These are phyloP conservation scores for Cuniculus paca DNA, from an alignment of 2,797 vertebrate genomes.

Conservation along the genomic window DNA sequence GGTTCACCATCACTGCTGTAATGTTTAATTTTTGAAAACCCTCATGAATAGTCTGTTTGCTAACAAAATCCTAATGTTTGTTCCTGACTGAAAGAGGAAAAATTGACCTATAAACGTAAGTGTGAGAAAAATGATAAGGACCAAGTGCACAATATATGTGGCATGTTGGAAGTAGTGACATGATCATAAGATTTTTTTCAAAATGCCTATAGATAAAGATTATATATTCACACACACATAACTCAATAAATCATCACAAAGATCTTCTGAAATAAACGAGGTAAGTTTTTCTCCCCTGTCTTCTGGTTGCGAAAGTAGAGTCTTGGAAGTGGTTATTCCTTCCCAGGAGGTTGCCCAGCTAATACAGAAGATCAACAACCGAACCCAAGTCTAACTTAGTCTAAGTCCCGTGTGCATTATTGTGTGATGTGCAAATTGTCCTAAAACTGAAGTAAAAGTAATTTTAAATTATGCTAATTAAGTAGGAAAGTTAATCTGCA, in stretches of 20 bases:
- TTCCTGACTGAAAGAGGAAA: constrained; percentile 27
- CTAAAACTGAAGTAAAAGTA: not conserved
- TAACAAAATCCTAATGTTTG: not conserved
- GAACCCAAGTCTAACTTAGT: not conserved
- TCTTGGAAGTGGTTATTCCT: not conserved
- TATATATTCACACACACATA: fast-evolving
- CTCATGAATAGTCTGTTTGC: not conserved
- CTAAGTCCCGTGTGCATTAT: not conserved
- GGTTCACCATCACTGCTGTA: not conserved
- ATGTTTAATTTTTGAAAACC: constrained; percentile 22
- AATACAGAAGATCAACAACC: not conserved
- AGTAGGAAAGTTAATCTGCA: not conserved
- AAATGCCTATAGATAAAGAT: not conserved
- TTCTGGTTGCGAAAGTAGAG: not conserved
- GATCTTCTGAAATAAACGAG: not conserved
- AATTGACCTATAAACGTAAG: not conserved
- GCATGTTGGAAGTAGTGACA: not conserved
- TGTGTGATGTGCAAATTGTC: not conserved
- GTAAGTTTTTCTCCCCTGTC: not conserved
- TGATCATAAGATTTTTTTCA: not conserved
- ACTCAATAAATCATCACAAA: not conserved
- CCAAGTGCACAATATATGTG: not conserved
- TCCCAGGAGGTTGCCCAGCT: not conserved
- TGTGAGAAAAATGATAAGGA: not conserved
- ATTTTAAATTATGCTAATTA: not conserved